Evolutionary conservation across 2,888 invertebrate genomes (phyloP).

Genomic region (Formica aserva): DNA sequence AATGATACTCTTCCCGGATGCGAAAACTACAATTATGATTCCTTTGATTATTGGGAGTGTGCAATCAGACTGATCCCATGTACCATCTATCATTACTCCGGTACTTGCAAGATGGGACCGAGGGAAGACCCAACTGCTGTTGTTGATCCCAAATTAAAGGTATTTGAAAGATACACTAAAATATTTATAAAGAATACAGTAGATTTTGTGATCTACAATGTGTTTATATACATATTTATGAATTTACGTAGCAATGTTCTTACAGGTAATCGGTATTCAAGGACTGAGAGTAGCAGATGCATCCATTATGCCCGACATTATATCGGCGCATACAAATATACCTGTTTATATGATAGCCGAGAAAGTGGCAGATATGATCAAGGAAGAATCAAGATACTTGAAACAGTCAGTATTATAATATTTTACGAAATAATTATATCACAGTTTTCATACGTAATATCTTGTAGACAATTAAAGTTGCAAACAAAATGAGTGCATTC

Average conservation of each 20-base stretch:
- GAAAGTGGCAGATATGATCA: conserved; percentile 89
- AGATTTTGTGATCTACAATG: background rate
- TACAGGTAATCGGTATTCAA: conserved; percentile 85
- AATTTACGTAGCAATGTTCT: background rate
- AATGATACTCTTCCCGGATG: too few relatives aligned
- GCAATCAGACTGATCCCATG: too few relatives aligned
- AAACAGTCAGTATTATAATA: background rate
- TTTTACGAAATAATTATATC: background rate
- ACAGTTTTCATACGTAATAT: background rate
- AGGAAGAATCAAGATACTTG: conserved; percentile 85
- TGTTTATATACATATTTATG: background rate
- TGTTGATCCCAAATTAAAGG: conserved; percentile 51
- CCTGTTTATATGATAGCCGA: conserved; percentile 90
- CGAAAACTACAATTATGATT: too few relatives aligned
- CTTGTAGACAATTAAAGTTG: background rate
- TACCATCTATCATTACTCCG: too few relatives aligned
- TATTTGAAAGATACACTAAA: conserved; percentile 61
- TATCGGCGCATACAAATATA: conserved; percentile 89
- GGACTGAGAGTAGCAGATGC: conserved; percentile 89
- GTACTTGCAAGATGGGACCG: too few relatives aligned
- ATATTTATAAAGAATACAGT: background rate
- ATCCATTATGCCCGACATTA: conserved; percentile 89
- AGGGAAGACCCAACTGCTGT: too few relatives aligned
- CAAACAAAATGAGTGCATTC: background rate
- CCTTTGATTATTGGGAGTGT: too few relatives aligned